A percentile compares a stretch with the other conserved stretches of the same genome.
Conservation (phyloP, 35 echinoderm and acorn worm genomes). For the Holothuria glaberrima region DNA sequence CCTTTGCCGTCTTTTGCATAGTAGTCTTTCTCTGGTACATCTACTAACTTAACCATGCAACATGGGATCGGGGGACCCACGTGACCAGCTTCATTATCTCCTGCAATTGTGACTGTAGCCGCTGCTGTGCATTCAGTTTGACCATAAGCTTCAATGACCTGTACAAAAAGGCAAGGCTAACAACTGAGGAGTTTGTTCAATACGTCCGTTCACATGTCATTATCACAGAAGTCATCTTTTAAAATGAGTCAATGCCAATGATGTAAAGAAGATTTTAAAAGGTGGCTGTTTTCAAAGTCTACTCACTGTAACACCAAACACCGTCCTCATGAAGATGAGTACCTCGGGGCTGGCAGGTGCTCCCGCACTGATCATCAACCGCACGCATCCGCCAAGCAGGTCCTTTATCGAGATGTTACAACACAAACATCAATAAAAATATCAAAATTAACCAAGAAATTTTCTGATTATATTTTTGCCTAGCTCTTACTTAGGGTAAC, state of each 20-base stretch:
- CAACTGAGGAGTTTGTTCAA: too few relatives aligned
- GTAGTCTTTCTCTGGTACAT: slow-evolving; percentile 90
- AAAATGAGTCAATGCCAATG: too few relatives aligned
- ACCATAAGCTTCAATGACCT: not conserved
- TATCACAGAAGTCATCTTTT: too few relatives aligned
- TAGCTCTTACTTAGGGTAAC: too few relatives aligned
- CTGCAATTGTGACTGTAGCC: slow-evolving; percentile 9
- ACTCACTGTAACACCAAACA: slow-evolving; percentile 75
- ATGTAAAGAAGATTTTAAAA: too few relatives aligned
- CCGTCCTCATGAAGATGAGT: slow-evolving; percentile 62
- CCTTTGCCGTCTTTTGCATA: slow-evolving; percentile 77
- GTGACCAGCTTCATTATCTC: slow-evolving; percentile 59
- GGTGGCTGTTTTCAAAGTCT: too few relatives aligned
- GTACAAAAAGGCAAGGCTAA: not conserved
- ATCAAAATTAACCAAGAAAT: too few relatives aligned
- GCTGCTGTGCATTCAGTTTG: slow-evolving; percentile 15
- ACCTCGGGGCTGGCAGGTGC: slow-evolving; percentile 73
- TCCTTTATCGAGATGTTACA: slow-evolving; percentile 8
- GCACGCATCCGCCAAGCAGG: slow-evolving; percentile 75
- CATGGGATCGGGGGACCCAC: slow-evolving; percentile 79
- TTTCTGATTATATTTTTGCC: too few relatives aligned
- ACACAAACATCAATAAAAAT: not conserved
- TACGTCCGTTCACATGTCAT: too few relatives aligned
- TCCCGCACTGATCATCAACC: slow-evolving; percentile 70
- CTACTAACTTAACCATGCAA: slow-evolving; percentile 83